Evolutionary conservation across 2,797 vertebrate genomes (phyloP), one percentile per base, ranked within the genome.

Genomic region (Lemur catta): DNA sequence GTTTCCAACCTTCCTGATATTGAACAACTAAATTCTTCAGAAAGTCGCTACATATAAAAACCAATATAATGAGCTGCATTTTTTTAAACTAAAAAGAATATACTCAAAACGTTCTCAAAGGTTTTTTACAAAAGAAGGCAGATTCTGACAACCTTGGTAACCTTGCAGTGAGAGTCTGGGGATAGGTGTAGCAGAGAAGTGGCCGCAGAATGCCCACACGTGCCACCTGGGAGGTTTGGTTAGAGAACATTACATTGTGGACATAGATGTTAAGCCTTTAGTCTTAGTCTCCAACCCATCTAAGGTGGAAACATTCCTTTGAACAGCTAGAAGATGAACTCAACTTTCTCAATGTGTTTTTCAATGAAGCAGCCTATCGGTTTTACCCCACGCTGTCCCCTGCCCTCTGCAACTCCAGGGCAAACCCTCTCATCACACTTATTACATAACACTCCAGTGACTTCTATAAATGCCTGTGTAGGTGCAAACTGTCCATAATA

Each of bases 31-130:
- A 78, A 72, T 52, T 43, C 82, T 97, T 85, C n/a, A 75, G 50
- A 82, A 93, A 72, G 15, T 57, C 30, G 20, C 28, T 28, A 59
- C n/a, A 22, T 65, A 15, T 69, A 81, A 89, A 81, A 90, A 33
- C 33, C 28, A 85, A 75, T 52, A 72, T 69, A 87, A 67, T 33
- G 30, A 93, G 55, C 5, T 50, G 69, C 7, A 30, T 22, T 61
- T 59, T 59, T 86, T 92, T 63, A 30, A 52, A 87, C 33, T 22
- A 61, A 84, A 80, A 9, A 94, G 7, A 92, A 79, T 61, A 81
- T 52, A 17, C 33, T 94, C 30, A 85, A 52, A 95, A 67, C 46
- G 20, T 85, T 95, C 94, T 80, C 57, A 69, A 90, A 79, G n/a
- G 18, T 75, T 76, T 30, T 89, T 91, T 38, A 80, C 86, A 71